Percentiles rank a stretch among this genome's conserved stretches.
Evolutionary conservation across 2,888 invertebrate species (phyloP).

Genomic region (Mycalesis mineus): DNA sequence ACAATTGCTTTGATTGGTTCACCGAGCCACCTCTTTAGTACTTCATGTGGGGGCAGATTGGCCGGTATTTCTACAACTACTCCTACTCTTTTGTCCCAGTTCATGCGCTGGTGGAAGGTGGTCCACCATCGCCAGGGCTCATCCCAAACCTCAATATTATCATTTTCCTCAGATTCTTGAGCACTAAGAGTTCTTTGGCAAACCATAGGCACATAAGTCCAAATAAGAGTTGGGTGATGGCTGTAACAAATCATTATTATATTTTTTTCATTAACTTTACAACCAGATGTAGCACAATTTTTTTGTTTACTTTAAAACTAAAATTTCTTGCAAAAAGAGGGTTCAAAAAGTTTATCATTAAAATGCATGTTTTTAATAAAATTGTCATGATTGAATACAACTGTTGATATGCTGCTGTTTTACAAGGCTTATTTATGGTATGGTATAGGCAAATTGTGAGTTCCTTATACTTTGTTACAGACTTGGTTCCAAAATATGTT

Average conservation of each 20-base stretch:
- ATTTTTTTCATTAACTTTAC: no score
- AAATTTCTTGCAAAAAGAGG: no score
- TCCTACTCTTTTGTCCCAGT: conserved; percentile 79
- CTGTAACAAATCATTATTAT: conserved; percentile 44
- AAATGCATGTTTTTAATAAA: no score
- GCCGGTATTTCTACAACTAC: conserved; percentile 89
- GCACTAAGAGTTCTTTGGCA: conserved; percentile 48
- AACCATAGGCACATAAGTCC: conserved; percentile 84
- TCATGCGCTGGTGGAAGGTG: conserved; percentile 79
- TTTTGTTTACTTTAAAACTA: no score
- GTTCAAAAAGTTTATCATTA: no score
- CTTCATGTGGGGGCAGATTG: conserved; percentile 84
- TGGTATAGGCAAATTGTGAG: no score
- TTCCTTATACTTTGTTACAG: no score
- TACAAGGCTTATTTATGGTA: no score
- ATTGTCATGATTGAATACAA: no score
- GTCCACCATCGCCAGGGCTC: conserved; percentile 92
- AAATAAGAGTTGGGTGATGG: conserved; percentile 74
- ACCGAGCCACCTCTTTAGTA: conserved; percentile 92
- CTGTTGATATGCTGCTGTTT: no score
- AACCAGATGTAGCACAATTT: no score
- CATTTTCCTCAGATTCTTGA: conserved; percentile 57
- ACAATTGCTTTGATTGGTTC: conserved; percentile 94
- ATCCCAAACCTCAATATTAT: conserved; percentile 68
- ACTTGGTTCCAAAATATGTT: no score